These are phyloP conservation scores for silkworm (Bombyx mori) DNA, from an alignment of 1,140 invertebrate genomes.

Conservation along the genomic window DNA sequence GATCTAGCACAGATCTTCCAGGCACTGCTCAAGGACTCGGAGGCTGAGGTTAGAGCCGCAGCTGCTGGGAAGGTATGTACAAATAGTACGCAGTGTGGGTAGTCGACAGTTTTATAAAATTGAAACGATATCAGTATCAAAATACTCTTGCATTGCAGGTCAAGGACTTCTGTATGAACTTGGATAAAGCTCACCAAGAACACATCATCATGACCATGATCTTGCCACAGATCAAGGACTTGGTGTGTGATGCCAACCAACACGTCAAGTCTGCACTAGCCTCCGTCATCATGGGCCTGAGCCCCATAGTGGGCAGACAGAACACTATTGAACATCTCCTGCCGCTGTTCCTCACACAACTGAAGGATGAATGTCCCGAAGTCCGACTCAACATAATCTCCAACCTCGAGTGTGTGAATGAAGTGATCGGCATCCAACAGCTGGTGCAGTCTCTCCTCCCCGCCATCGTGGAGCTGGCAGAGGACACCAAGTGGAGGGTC, in stretches of 20 bases:
- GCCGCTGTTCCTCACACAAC: constrained; percentile 95
- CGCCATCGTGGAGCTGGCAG: constrained; percentile 98
- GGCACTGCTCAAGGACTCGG: constrained; percentile 95
- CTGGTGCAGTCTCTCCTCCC: constrained; percentile 94
- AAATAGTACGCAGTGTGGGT: too few species aligned
- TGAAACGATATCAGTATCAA: too few species aligned
- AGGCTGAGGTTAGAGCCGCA: constrained; percentile 97
- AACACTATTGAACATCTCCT: constrained; percentile 98
- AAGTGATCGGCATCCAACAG: constrained; percentile 94
- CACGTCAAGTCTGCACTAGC: constrained; percentile 98
- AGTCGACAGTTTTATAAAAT: too few species aligned
- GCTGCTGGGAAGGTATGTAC: constrained; percentile 87
- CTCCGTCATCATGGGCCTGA: constrained; percentile 99
- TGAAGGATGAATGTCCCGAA: constrained; percentile 99
- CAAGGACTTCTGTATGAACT: constrained; percentile 95
- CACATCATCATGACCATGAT: constrained; percentile 97
- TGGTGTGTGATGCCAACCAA: constrained; percentile 97
- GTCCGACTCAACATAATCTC: constrained; percentile 99
- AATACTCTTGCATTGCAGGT: constrained; percentile 46
- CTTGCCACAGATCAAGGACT: constrained; percentile 97
- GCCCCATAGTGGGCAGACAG: constrained; percentile 97
- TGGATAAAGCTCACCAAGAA: constrained; percentile 92
- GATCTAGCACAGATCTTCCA: constrained; percentile 96
- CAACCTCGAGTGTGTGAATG: constrained; percentile 98
- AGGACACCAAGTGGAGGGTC: constrained; percentile 99